Evolutionary conservation across 2,113 vertebrate genomes (phyloP), one percentile per base, ranked within the genome.

Genomic region (Actinemys pallida): DNA sequence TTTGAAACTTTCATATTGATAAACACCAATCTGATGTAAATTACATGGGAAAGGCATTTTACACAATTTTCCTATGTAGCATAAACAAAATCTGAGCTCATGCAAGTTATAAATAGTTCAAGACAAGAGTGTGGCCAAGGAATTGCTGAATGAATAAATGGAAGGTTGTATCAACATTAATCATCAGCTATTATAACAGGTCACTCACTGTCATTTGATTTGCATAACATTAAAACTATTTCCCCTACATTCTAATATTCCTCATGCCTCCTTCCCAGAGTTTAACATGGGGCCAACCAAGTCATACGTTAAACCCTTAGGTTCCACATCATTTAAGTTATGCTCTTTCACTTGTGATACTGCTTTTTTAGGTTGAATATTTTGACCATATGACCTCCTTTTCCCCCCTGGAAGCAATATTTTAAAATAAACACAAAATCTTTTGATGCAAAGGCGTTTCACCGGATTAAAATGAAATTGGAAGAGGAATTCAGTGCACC

Each of bases 391-490:
- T 52, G 47, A 89, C 93, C 81, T 93, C 83, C 6, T 17, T 25
- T 45, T 83, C 53, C 75, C 6, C 65, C 20, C 16, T 6, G 35
- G 56, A 85, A 94, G 80, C 39, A 93, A 3, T 93, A 76, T 96
- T 97, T 96, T 83, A 95, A 96, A 96, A 76, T 92, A 97, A 97
- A 96, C 59, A 90, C 20, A n/a, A 92, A 88, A 17, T 9, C 0
- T 93, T 95, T 91, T 90, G 84, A 95, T 93, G 94, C 81, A 87
- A 62, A 95, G 65, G 83, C 76, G 8, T 56, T 96, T 89, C 91
- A 87, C 90, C 53, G 24, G 81, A 96, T 96, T 94, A 91, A 96
- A 98, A 95, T 93, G 62, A 96, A 97, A 96, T 90, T 84, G 42
- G 87, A 96, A 87, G 76, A 95, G 89, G 69, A 94, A 16, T 94